Base-by-base conservation (phyloP, 2,888 invertebrate species). In the Rambutsinella grinnellia region DNA sequence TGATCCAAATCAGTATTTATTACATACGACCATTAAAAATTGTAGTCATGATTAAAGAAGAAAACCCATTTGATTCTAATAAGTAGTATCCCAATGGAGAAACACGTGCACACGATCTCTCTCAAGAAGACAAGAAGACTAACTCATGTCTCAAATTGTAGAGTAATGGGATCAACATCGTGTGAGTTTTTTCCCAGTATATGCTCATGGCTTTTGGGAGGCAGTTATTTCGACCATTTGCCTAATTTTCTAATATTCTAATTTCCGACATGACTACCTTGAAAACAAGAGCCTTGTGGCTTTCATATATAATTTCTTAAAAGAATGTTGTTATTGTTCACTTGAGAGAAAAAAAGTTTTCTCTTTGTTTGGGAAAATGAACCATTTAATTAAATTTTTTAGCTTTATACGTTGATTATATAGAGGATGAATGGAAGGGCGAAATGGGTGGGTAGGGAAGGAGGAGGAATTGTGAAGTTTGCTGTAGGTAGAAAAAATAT, bases 361-460 rank as follows among this genome's bases (percentile, higher is more conserved):
- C 56, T 28, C 28, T 60, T 74, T 74, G 66, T 74, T 46, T 74
- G 74, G 24, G 60, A 74, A 66, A 74, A 66, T 61, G 74, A 74
- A 74, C 60, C 74, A 66, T 74, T 74, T 74, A 74, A 74, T 74
- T 74, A 74, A 74, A 74, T 74, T 74, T n/a, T n/a, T 74, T 53
- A 57, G 66, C 53, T 65, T 66, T 66, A 74, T 66, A 23, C 74
- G 21, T 49, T 74, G 74, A 74, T 74, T 74, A 66, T 28, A 58
- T 46, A n/a, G 46, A 60, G 44, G 36, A 57, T 19, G 58, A n/a
- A n/a, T n/a, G n/a, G n/a, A 65, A 58, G 58, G 57, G 27, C 47
- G 56, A 72, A 74, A 63, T 62, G 57, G 66, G 74, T 58, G n/a
- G n/a, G n/a, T n/a, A 60, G 72, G 71, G 19, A 47, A 47, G 28